Evolutionary conservation across 2,888 invertebrate genomes (phyloP).

Genomic region (Ptychoptera albimana): DNA sequence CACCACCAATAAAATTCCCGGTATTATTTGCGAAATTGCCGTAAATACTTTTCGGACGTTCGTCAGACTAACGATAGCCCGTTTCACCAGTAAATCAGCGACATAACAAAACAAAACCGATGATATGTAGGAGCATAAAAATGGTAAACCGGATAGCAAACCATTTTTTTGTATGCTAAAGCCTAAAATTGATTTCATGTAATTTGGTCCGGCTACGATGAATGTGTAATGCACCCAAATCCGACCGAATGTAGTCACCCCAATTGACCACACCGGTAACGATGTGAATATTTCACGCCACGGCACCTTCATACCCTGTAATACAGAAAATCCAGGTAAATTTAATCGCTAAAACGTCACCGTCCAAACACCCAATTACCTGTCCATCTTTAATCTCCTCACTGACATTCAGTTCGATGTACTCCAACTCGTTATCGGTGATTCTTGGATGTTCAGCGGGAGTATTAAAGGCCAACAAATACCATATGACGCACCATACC

Average conservation of each 20-base stretch:
- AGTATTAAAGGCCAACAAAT: slow-evolving; percentile 48
- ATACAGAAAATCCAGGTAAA: too few species aligned
- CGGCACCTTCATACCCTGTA: slow-evolving; percentile 36
- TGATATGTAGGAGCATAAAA: slow-evolving; percentile 51
- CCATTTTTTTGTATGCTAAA: slow-evolving; percentile 57
- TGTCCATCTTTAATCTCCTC: slow-evolving; percentile 33
- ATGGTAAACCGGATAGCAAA: slow-evolving; percentile 47
- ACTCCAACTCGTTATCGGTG: slow-evolving; percentile 42
- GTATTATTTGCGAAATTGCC: slow-evolving; percentile 49
- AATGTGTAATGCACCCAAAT: slow-evolving; percentile 61
- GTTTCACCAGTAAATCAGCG: slow-evolving; percentile 44
- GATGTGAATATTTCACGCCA: slow-evolving; percentile 48
- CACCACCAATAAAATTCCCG: slow-evolving; percentile 42
- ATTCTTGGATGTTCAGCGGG: slow-evolving; percentile 53
- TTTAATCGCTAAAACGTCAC: too few species aligned
- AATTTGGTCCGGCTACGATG: slow-evolving; percentile 51
- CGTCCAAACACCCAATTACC: too few species aligned
- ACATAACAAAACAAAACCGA: slow-evolving; percentile 53
- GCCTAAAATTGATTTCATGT: slow-evolving; percentile 51
- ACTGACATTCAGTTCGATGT: slow-evolving; percentile 45
- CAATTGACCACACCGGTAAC: slow-evolving; percentile 51
- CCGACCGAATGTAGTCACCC: slow-evolving; percentile 55
- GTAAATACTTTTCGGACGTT: slow-evolving; percentile 53
- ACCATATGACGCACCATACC: slow-evolving; percentile 52
- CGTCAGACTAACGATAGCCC: slow-evolving; percentile 40